Conservation (phyloP, 1,140 invertebrate genomes). For the Thrips palmi region DNA sequence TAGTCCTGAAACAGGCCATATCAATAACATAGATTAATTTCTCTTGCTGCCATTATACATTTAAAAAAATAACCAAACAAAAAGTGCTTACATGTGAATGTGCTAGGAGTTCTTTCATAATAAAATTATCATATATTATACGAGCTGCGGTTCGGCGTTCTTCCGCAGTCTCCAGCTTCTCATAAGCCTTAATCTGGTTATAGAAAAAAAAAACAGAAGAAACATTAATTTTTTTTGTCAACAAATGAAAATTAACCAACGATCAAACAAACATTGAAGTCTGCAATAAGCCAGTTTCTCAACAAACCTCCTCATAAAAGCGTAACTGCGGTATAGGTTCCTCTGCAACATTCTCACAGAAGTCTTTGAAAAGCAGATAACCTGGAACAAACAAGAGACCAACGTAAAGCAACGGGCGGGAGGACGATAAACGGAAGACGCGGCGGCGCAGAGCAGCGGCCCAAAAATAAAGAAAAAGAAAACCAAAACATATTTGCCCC, state of each 20-base stretch:
- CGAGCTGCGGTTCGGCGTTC: constrained; percentile 85
- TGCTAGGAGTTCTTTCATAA: constrained; percentile 98
- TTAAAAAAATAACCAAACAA: constrained; percentile 1
- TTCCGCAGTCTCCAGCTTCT: constrained; percentile 93
- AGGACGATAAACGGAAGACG: constrained; percentile 11
- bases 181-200: constrained; percentile 90
- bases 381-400: constrained; percentile 46
- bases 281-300: constrained; percentile 1
- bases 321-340: constrained; percentile 92
- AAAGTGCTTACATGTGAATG: constrained; percentile 80
- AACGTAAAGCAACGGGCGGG: background rate
- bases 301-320: constrained; percentile 96
- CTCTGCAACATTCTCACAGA: constrained; percentile 91
- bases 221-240: constrained; percentile 1
- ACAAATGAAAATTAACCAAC: constrained; percentile 7
- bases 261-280: constrained; percentile 6
- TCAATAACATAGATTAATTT: constrained; percentile 8
- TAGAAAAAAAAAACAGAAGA: constrained; percentile 18
- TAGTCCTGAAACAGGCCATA: constrained; percentile 65
- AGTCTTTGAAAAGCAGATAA: constrained; percentile 98
- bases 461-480: constrained; percentile 6
- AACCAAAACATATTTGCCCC: constrained; percentile 6
- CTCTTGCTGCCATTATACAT: background rate
- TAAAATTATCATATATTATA: constrained; percentile 99
- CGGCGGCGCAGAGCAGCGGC: constrained; percentile 14